Evolutionary conservation across 2,888 invertebrate genomes (phyloP).

Genomic region (Macrosoma leucophasiata): DNA sequence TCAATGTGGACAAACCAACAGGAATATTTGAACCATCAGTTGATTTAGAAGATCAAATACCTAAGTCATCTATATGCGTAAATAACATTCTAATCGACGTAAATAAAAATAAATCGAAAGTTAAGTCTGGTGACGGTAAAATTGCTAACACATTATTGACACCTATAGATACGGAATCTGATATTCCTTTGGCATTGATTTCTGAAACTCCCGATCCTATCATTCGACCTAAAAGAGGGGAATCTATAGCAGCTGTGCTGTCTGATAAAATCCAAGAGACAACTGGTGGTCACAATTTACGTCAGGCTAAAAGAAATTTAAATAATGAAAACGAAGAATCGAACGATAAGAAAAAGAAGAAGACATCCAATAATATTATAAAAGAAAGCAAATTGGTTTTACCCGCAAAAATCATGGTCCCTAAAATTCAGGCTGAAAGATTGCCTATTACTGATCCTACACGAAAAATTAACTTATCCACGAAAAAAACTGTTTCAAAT

Average conservation of each 20-base stretch:
- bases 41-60: conserved; percentile 80
- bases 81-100: conserved; percentile 48
- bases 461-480: conserved; percentile 38
- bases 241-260: conserved; percentile 65
- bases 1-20: conserved; percentile 75
- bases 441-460: conserved; percentile 40
- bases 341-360: conserved; percentile 63
- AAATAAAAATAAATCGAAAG: conserved; percentile 54
- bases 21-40: conserved; percentile 83
- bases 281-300: conserved; percentile 60
- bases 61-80: conserved; percentile 72
- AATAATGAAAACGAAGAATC: conserved; percentile 51
- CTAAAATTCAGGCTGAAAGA: conserved; percentile 62
- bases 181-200: conserved; percentile 58
- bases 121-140: conserved; percentile 41
- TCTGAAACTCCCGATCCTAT: conserved; percentile 58
- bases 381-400: conserved; percentile 67
- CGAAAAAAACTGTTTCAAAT: conserved; percentile 43
- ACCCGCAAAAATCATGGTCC: conserved; percentile 52
- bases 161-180: conserved; percentile 59
- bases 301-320: conserved; percentile 62
- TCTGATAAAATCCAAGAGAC: conserved; percentile 70
- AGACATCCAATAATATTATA: conserved; percentile 53
- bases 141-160: conserved; percentile 39
- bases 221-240: conserved; percentile 60